These are phyloP conservation scores for Pygocentrus nattereri DNA, from an alignment of 2,797 vertebrate species.

Conservation along the genomic window DNA sequence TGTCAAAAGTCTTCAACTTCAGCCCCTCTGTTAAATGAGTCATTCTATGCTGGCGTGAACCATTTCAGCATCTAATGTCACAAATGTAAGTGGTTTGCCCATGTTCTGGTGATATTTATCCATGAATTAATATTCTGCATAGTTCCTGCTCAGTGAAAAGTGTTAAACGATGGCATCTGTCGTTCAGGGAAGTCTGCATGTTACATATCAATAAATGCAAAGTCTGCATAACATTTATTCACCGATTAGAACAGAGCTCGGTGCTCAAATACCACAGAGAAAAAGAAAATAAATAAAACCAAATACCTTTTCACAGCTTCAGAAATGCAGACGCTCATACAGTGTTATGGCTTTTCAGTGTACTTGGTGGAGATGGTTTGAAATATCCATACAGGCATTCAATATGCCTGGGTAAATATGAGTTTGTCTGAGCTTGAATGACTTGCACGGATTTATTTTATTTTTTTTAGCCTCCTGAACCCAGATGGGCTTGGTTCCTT, in stretches of 20 bases:
- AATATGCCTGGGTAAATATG: slow-evolving; percentile 35
- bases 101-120: slow-evolving; percentile 39
- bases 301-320: slow-evolving; percentile 14
- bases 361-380: neutral
- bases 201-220: slow-evolving; percentile 32
- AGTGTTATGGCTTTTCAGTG: slow-evolving; percentile 1
- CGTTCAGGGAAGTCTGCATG: slow-evolving; percentile 10
- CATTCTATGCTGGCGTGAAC: slow-evolving; percentile 26
- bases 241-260: neutral
- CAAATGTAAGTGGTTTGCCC: slow-evolving; percentile 19
- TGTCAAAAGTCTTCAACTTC: slow-evolving; percentile 25
- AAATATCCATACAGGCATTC: slow-evolving; percentile 10
- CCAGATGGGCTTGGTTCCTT: slow-evolving; percentile 4
- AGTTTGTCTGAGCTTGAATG: neutral
- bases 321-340: neutral
- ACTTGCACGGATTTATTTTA: slow-evolving; percentile 6
- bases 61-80: slow-evolving; percentile 32
- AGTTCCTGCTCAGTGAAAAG: slow-evolving; percentile 23
- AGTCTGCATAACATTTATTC: slow-evolving; percentile 28
- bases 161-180: slow-evolving; percentile 1
- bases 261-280: neutral
- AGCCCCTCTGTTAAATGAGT: slow-evolving; percentile 33
- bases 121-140: slow-evolving; percentile 36
- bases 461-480: slow-evolving; percentile 4
- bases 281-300: slow-evolving; percentile 19